A percentile compares a stretch with the other conserved stretches of the same genome.
phyloP scores from a whole-genome alignment of 2,113 vertebrate genomes.

The Solea solea region DNA sequence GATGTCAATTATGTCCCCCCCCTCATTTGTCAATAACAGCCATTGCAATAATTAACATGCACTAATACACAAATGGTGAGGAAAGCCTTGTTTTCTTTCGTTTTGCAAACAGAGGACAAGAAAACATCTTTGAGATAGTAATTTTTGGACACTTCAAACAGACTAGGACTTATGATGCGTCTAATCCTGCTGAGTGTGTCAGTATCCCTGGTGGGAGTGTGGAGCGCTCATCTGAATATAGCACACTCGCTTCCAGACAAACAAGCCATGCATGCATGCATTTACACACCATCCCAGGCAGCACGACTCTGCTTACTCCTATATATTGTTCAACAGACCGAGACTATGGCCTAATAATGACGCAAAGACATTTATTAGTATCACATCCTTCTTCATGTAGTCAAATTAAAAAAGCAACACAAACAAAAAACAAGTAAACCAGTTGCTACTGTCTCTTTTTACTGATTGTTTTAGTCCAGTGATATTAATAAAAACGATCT shows the following conservation, averaged over 20 bases:
- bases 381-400: not conserved
- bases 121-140: constrained; percentile 7
- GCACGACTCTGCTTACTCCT: constrained; percentile 35
- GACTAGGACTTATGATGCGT: constrained; percentile 44
- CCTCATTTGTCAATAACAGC: not conserved
- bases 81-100: constrained; percentile 4
- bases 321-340: constrained; percentile 3
- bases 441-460: not conserved
- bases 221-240: constrained; percentile 44
- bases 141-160: constrained; percentile 52
- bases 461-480: not conserved
- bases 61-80: not conserved
- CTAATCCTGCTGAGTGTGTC: constrained; percentile 58
- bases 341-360: not conserved
- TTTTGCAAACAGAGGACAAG: constrained; percentile 3
- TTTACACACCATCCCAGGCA: constrained; percentile 31
- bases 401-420: not conserved
- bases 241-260: constrained; percentile 37
- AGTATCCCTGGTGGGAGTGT: constrained; percentile 51
- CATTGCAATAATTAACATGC: not conserved
- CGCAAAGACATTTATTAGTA: not conserved
- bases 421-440: not conserved
- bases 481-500: constrained; percentile 22
- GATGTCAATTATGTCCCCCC: no score
- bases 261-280: constrained; percentile 32